A percentile compares a stretch with the other conserved stretches of the same genome.
Evolutionary conservation across 2,888 invertebrate species (phyloP).

Genomic region (Cephus nigrinus): DNA sequence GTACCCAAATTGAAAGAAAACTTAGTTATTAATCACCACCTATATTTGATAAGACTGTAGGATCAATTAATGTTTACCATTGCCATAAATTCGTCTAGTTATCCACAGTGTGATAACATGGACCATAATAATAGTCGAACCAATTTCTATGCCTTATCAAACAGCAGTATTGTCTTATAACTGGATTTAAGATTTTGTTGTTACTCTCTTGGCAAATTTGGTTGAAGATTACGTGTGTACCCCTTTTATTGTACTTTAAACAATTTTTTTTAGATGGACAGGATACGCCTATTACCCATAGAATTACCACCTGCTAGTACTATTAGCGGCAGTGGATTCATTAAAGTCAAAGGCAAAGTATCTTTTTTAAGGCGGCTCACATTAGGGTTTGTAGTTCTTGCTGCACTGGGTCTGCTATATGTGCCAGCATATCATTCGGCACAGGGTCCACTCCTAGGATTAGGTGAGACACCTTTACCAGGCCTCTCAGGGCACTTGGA

Average conservation of each 20-base stretch:
- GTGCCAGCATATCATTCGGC: constrained; percentile 63
- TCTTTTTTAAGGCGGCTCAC: constrained; percentile 57
- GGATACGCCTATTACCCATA: constrained; percentile 54
- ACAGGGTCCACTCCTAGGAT: constrained; percentile 57
- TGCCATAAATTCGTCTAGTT: constrained; percentile 9
- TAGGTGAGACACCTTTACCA: constrained; percentile 60
- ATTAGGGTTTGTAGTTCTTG: constrained; percentile 57
- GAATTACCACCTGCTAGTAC: constrained; percentile 56
- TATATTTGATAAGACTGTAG: background rate
- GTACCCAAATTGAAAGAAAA: background rate
- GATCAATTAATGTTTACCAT: constrained; percentile 7
- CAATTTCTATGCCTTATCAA: background rate
- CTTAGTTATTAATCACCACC: background rate
- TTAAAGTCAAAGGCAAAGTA: constrained; percentile 47
- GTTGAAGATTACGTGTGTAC: background rate
- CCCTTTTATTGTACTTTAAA: background rate
- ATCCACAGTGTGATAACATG: constrained; percentile 11
- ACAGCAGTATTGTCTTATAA: background rate
- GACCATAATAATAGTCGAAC: background rate
- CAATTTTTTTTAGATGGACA: constrained; percentile 52
- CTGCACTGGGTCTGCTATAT: constrained; percentile 57
- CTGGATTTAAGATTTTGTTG: background rate
- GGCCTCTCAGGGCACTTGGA: constrained; percentile 45
- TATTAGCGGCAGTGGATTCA: constrained; percentile 40
- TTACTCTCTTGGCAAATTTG: background rate